These are phyloP conservation scores for Trochalopteron elliotii DNA, from an alignment of 2,113 vertebrate species.

Conservation along the genomic window DNA sequence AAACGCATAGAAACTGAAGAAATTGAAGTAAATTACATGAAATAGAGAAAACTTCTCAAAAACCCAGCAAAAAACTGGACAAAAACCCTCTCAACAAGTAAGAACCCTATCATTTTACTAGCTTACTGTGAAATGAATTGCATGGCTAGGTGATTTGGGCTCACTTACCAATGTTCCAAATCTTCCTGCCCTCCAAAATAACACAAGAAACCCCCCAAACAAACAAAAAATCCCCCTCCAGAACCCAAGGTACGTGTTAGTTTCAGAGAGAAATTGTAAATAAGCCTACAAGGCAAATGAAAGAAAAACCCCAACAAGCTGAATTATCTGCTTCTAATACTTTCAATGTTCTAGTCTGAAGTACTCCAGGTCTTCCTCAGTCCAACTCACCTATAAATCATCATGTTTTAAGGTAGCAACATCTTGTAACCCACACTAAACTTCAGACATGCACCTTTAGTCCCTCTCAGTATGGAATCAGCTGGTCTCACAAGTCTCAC, in stretches of 20 bases:
- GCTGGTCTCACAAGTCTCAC: not conserved
- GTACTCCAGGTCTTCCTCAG: not conserved
- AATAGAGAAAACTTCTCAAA: not conserved
- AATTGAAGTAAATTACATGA: not conserved
- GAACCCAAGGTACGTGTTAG: not conserved
- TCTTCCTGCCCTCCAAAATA: not conserved
- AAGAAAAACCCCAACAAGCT: not conserved
- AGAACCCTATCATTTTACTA: not conserved
- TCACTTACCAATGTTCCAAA: not conserved
- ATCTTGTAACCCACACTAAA: not conserved
- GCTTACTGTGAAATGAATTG: not conserved
- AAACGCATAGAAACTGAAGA: not conserved
- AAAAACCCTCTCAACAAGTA: not conserved
- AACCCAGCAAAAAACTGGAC: not conserved
- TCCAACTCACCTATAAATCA: not conserved
- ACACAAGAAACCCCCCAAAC: not conserved
- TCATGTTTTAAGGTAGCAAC: not conserved
- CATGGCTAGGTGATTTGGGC: not conserved
- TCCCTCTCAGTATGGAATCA: not conserved
- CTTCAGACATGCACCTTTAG: accelerated
- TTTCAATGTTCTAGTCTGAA: not conserved
- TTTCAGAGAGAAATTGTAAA: not conserved
- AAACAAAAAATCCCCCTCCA: not conserved
- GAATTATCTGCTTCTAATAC: not conserved
- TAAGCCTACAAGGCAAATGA: not conserved